Evolutionary conservation across 2,113 vertebrate genomes (phyloP).

Genomic region (Carassius auratus): DNA sequence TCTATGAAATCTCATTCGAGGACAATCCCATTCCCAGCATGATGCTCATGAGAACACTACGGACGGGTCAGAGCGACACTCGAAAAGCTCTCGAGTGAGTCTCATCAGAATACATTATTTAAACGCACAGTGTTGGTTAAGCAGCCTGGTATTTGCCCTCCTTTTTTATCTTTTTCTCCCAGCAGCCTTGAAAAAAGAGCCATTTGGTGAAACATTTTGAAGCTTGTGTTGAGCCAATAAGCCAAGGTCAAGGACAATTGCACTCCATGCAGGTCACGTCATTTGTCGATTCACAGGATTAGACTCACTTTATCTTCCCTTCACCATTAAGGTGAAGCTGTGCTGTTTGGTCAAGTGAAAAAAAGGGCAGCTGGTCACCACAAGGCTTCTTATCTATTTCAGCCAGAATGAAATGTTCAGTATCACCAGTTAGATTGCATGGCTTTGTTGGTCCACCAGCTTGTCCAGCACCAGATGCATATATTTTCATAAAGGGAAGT

Average conservation of each 20-base stretch:
- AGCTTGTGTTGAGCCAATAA: background rate
- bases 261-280: slow-evolving; percentile 20
- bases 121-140: slow-evolving; percentile 42
- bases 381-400: background rate
- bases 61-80: slow-evolving; percentile 43
- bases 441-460: background rate
- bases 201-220: slow-evolving; percentile 17
- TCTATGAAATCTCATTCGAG: slow-evolving; percentile 68
- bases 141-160: background rate
- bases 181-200: slow-evolving; percentile 13
- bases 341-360: background rate
- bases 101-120: slow-evolving; percentile 50
- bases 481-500: too few relatives aligned
- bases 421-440: background rate
- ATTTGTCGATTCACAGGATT: background rate
- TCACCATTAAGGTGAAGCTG: slow-evolving; percentile 3
- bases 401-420: background rate
- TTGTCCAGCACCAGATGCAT: too few relatives aligned
- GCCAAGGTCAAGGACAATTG: slow-evolving; percentile 27
- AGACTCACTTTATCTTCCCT: slow-evolving; percentile 6
- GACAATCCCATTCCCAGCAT: slow-evolving; percentile 55
- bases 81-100: slow-evolving; percentile 26
- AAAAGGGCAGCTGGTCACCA: background rate
- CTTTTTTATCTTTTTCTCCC: slow-evolving; percentile 5
- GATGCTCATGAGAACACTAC: slow-evolving; percentile 45